Percentiles rank a stretch among this genome's conserved stretches.
phyloP scores from a whole-genome alignment of 2,113 vertebrate species.

The Marcusenius ussheri region DNA sequence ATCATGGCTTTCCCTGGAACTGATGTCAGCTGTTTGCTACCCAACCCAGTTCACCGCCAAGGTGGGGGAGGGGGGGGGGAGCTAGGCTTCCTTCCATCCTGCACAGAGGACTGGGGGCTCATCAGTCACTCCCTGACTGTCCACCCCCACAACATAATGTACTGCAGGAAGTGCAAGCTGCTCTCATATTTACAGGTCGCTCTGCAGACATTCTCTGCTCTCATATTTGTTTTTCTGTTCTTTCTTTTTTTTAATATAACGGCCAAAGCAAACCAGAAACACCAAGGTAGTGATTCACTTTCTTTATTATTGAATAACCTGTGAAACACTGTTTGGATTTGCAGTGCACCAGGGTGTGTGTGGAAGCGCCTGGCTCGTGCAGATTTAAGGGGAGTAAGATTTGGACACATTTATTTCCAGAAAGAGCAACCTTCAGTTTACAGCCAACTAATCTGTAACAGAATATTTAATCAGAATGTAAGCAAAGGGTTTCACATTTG shows the following conservation, averaged over 20 bases:
- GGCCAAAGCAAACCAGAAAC: neutral
- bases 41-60: neutral
- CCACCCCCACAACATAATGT: neutral
- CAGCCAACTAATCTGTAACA: neutral
- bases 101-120: neutral
- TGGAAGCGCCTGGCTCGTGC: neutral
- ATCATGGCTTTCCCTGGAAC: neutral
- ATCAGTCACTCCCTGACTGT: neutral
- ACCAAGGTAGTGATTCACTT: neutral
- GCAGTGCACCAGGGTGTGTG: neutral
- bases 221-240: neutral
- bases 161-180: neutral
- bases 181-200: neutral
- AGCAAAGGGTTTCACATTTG: neutral
- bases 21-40: neutral
- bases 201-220: no score
- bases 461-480: neutral
- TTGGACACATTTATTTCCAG: neutral
- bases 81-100: neutral
- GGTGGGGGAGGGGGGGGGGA: neutral
- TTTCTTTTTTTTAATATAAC: neutral
- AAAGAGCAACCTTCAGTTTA: neutral
- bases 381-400: neutral
- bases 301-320: constrained; percentile 8
- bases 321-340: neutral